Base-by-base conservation (phyloP, 2,113 vertebrate genomes). In the Rutilus rutilus region DNA sequence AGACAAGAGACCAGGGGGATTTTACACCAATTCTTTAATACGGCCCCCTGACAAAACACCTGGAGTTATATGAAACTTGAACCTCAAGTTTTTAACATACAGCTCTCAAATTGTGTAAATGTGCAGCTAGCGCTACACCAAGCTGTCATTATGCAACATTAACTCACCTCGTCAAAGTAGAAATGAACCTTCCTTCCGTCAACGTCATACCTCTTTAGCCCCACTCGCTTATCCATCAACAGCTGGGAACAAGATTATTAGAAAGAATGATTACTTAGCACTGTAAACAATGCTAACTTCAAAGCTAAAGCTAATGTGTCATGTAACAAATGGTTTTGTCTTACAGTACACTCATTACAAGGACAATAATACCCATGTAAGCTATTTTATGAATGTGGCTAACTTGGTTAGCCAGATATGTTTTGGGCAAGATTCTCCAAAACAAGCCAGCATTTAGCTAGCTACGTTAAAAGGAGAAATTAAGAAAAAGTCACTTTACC, bases 141-240 rank as follows among this genome's bases (percentile, higher is more conserved):
- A 30, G 19, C 36, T 30, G 54, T 47, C 5, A 54, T 23, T 54
- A 57, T 2, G 45, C 17, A 15, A 42, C 21, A 42, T 71, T 19
- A 42, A 25, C 93, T 92, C 86, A 98, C 97, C 96, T 98, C 97
- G 57, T 98, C 97, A 89, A 98, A 98, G 91, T 99, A 98, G 93
- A 98, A 97, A 15, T 97, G 91, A 10, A 97, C 96, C 91, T 96
- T 97, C 86, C 96, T 93, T 78, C 96, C 97, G 17, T 93, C 96
- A 84, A 97, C 89, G 92, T 99, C 97, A 0, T 98, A 97, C 87
- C 97, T 93, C 95, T 98, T 99, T 85, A 98, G 92, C 74, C 96
- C 96, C 36, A 96, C 95, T 77, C 96, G 94, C 89, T 97, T 97
- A 93, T 97, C 97, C 92, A 96, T 93, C 89, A 98, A 85, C 78